Evolutionary conservation across 1,140 invertebrate genomes (phyloP), one percentile per base, ranked within the genome.

Genomic region (Ptiloglossa arizonensis): DNA sequence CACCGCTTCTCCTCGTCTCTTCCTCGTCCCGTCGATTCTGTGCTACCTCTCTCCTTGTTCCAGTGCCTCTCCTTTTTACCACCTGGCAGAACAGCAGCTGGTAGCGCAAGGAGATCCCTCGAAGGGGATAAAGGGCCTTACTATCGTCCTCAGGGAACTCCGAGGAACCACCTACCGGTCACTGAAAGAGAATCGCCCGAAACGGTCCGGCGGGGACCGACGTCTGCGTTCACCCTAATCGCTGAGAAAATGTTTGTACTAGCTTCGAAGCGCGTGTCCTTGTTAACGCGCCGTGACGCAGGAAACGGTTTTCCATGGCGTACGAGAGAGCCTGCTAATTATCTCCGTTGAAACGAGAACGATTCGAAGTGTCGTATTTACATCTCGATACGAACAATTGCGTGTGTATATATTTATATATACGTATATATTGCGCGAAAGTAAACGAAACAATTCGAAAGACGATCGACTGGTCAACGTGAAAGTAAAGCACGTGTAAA

Each of bases 21-120:
- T 24, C 29, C 13, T 74, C 57, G 29, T 79, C 54, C 38, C n/a
- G 8, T 17, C 32, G 22, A n/a, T 52, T 44, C 8, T 9, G 29
- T 27, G n/a, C 35, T 38, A 41, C 60, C 78, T 75, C 78, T 69
- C 22, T 32, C n/a, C 56, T 72, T 74, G n/a, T 46, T 73, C 13
- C 27, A 50, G 41, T 63, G 54, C 19, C 54, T 75, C 73, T 81
- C 68, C 68, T 81, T 86, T 83, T 83, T 86, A 84, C 81, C 85
- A 86, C 81, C 84, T 86, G 85, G 84, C 78, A 84, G 71, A 84
- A 73, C 83, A 77, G 83, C 83, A 85, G 83, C 83, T 85, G 83
- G 83, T 84, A 85, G 73, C 79, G 77, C 48, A 52, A 67, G 63
- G 56, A 50, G 62, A 13, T 79, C 63, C 38, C 57, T 72, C 64